These are phyloP conservation scores for Agonum fuliginosum DNA, from an alignment of 2,888 invertebrate species.

Conservation along the genomic window DNA sequence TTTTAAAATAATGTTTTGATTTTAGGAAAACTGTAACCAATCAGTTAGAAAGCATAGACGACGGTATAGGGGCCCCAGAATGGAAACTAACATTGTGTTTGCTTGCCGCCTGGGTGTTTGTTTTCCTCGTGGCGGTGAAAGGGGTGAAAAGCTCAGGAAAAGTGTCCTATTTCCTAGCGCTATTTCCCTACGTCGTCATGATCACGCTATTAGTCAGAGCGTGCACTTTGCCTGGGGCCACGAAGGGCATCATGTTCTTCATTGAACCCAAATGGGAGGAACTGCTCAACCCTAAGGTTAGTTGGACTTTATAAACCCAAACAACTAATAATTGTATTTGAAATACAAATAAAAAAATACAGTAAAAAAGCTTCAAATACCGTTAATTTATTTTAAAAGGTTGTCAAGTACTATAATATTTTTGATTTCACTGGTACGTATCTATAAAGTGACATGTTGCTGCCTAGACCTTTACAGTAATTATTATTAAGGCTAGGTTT, in stretches of 20 bases:
- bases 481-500: too few species aligned
- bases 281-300: conserved; percentile 81
- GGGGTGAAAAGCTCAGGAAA: conserved; percentile 88
- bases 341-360: too few species aligned
- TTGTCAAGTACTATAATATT: too few species aligned
- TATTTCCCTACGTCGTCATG: conserved; percentile 89
- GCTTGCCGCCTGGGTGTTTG: conserved; percentile 80
- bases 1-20: too few species aligned
- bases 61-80: conserved; percentile 76
- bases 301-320: too few species aligned
- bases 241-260: conserved; percentile 85
- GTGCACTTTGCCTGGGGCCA: conserved; percentile 81
- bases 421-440: too few species aligned
- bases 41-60: conserved; percentile 72
- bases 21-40: conserved; percentile 76
- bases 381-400: too few species aligned
- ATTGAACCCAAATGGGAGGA: conserved; percentile 86
- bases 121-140: conserved; percentile 81
- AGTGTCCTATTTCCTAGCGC: conserved; percentile 91
- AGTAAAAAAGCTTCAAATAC: conserved; percentile 1
- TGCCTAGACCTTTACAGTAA: too few species aligned
- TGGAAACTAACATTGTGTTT: conserved; percentile 83
- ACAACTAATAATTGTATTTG: too few species aligned
- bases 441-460: too few species aligned
- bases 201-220: conserved; percentile 82